Percentiles rank a stretch among this genome's conserved stretches.
Evolutionary conservation across 30 jellyfish, hydroid and myxozoan species (phyloP).

Genomic region (Catostylus mosaicus): DNA sequence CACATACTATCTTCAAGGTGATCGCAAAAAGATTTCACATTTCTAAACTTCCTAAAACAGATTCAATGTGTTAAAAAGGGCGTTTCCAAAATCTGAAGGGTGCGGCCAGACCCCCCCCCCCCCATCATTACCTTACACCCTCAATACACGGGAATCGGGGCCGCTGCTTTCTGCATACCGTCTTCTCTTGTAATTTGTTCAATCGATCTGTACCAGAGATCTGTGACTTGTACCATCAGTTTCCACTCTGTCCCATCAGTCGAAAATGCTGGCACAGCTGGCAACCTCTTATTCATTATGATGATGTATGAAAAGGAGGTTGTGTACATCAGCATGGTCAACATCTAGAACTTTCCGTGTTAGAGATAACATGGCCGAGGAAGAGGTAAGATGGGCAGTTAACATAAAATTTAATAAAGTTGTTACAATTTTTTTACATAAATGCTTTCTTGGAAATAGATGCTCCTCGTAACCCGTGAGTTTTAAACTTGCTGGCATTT

Average conservation of each 20-base stretch:
- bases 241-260: neutral
- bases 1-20: too few species aligned
- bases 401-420: too few species aligned
- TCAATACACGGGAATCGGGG: neutral
- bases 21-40: too few species aligned
- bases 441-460: too few species aligned
- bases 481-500: neutral
- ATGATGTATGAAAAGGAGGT: neutral
- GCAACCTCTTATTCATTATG: neutral
- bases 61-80: too few species aligned
- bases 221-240: neutral
- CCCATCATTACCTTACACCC: too few species aligned
- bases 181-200: neutral
- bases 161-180: neutral
- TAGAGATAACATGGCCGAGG: constrained; percentile 24
- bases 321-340: neutral
- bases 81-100: too few species aligned
- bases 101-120: too few species aligned
- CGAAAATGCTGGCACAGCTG: too few species aligned
- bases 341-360: constrained; percentile 6
- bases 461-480: too few species aligned
- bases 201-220: neutral
- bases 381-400: constrained; percentile 17
- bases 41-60: too few species aligned
- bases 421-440: too few species aligned